Percentiles rank a stretch among this genome's conserved stretches.
These are phyloP conservation scores for Daubentonia madagascariensis DNA, from an alignment of 2,113 vertebrate species.

Conservation along the genomic window DNA sequence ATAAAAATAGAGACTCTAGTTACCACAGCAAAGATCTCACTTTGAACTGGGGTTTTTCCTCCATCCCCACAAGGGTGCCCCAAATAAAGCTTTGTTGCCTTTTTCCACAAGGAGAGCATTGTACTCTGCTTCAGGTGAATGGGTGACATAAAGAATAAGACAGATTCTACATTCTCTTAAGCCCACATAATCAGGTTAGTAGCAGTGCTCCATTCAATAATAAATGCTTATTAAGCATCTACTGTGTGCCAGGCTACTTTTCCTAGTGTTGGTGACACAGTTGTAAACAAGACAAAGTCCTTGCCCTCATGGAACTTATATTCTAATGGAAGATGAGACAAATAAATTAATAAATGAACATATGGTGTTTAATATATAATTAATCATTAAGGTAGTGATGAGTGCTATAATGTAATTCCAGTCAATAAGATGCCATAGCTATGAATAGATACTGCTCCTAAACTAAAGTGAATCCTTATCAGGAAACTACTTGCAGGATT, in stretches of 20 bases:
- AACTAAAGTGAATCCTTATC: neutral
- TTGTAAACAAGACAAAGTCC: neutral
- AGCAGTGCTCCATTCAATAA: neutral
- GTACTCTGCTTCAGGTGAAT: neutral
- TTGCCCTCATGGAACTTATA: neutral
- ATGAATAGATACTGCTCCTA: neutral
- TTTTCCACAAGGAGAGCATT: neutral
- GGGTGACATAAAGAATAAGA: neutral
- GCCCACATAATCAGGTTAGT: neutral
- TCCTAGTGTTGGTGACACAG: neutral
- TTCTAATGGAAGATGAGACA: neutral
- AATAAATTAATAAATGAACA: neutral
- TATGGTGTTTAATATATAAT: neutral
- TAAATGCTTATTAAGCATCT: neutral
- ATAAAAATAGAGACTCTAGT: neutral
- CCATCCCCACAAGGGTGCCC: neutral
- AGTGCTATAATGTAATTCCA: neutral
- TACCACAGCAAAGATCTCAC: neutral
- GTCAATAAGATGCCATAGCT: neutral
- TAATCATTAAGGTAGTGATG: neutral
- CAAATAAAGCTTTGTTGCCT: neutral
- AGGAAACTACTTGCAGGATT: neutral
- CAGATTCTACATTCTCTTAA: neutral
- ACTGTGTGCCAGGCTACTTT: neutral
- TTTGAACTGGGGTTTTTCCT: neutral